Conservation (phyloP, 2,113 vertebrate species). For the Pelmatolapia mariae region DNA sequence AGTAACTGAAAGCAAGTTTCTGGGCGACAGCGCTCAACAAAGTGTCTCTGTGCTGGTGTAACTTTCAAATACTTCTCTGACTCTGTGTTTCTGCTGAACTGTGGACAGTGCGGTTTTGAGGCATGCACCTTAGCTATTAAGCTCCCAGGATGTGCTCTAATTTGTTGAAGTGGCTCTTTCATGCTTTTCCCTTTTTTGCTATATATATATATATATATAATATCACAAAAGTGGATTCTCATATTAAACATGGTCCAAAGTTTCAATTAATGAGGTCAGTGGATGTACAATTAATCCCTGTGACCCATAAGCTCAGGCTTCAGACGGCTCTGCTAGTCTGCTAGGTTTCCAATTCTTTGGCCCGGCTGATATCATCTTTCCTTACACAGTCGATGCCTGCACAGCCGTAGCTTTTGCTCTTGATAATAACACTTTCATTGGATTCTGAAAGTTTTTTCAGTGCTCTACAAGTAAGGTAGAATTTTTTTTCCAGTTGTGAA, state of each 20-base stretch:
- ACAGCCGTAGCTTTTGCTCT: neutral
- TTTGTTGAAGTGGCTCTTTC: neutral
- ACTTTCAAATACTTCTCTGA: conserved; percentile 6
- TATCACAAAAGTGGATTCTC: neutral
- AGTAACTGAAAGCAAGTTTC: neutral
- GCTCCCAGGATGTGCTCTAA: neutral
- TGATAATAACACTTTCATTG: neutral
- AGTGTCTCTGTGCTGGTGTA: neutral
- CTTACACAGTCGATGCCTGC: neutral
- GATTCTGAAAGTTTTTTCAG: neutral
- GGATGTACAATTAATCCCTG: neutral
- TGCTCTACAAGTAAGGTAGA: neutral
- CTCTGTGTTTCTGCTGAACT: neutral
- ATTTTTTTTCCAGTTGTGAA: rapidly evolving
- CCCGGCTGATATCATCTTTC: neutral
- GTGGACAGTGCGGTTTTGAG: neutral
- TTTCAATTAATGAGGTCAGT: neutral
- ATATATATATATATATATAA: neutral
- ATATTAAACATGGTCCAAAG: neutral
- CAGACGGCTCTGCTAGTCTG: neutral
- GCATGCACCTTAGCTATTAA: neutral
- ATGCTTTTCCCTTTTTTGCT: neutral
- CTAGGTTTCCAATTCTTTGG: neutral
- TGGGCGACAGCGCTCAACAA: neutral
- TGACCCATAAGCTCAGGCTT: neutral